phyloP scores from a whole-genome alignment of 2,888 invertebrate species.

The Ferrisia virgata region DNA sequence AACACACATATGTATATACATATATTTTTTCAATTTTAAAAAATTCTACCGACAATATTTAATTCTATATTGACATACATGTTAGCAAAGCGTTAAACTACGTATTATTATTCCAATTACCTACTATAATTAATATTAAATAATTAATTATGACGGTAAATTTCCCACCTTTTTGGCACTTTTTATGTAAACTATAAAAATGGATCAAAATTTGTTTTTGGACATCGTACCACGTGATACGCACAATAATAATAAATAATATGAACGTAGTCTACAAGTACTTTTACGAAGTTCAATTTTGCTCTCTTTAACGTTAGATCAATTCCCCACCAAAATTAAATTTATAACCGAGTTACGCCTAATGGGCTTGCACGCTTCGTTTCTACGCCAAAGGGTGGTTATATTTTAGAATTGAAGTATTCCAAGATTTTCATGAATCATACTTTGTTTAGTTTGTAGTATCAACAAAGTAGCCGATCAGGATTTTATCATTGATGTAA shows the following conservation, averaged over 20 bases:
- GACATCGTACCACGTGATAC: conserved; percentile 40
- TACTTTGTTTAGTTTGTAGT: too few species aligned
- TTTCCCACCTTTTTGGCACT: conserved; percentile 46
- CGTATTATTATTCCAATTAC: neutral
- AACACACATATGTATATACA: too few species aligned
- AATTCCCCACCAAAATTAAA: conserved; percentile 42
- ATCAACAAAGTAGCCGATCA: too few species aligned
- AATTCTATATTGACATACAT: too few species aligned
- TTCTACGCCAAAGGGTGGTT: neutral
- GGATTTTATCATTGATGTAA: too few species aligned
- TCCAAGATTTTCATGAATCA: neutral
- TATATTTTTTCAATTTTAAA: too few species aligned
- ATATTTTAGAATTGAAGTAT: neutral
- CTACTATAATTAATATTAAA: neutral
- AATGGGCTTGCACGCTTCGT: neutral
- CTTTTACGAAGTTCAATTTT: conserved; percentile 38
- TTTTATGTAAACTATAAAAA: neutral
- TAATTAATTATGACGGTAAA: neutral
- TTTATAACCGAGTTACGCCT: neutral
- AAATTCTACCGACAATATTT: too few species aligned
- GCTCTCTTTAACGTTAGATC: neutral
- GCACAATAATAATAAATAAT: neutral
- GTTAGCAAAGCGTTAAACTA: neutral
- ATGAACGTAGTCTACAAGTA: neutral
- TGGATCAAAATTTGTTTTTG: neutral